These are phyloP conservation scores for Ceraclea dissimilis DNA, from an alignment of 2,888 invertebrate species.

Conservation along the genomic window DNA sequence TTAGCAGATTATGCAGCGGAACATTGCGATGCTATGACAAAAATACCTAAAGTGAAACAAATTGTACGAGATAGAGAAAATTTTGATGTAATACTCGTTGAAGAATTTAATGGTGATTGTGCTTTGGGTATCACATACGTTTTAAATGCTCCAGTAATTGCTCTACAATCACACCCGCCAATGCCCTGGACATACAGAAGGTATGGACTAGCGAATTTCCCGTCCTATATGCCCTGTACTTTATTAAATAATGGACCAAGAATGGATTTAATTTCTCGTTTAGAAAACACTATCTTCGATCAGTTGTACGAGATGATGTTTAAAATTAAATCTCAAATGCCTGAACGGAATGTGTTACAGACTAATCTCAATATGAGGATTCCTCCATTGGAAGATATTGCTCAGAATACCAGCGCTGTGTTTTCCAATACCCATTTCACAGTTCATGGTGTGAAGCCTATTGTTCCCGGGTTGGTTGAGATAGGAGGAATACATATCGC, in stretches of 20 bases:
- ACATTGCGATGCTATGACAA: conserved; percentile 38
- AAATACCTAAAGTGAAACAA: conserved; percentile 36
- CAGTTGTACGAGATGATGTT: conserved; percentile 30
- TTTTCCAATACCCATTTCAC: conserved; percentile 43
- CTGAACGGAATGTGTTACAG: conserved; percentile 33
- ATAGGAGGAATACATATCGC: conserved; percentile 46
- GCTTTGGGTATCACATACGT: conserved; percentile 52
- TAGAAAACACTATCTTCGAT: conserved; percentile 38
- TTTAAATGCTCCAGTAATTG: conserved; percentile 50
- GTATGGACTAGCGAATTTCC: conserved; percentile 43
- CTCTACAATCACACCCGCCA: conserved; percentile 47
- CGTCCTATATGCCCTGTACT: conserved; percentile 40
- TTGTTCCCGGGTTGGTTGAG: conserved; percentile 42
- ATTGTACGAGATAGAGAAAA: conserved; percentile 34
- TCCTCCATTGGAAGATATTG: conserved; percentile 36
- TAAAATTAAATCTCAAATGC: conserved; percentile 29
- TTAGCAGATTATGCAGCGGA: conserved; percentile 10
- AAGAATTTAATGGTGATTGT: conserved; percentile 59
- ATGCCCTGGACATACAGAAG: conserved; percentile 50
- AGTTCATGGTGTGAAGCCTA: conserved; percentile 38
- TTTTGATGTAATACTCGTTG: conserved; percentile 57
- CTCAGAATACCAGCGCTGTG: conserved; percentile 39
- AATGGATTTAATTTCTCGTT: conserved; percentile 38
- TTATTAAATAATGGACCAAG: conserved; percentile 31
- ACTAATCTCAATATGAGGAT: conserved; percentile 33